Evolutionary conservation across 1,140 invertebrate species (phyloP).

Genomic region (Drosophila lini): DNA sequence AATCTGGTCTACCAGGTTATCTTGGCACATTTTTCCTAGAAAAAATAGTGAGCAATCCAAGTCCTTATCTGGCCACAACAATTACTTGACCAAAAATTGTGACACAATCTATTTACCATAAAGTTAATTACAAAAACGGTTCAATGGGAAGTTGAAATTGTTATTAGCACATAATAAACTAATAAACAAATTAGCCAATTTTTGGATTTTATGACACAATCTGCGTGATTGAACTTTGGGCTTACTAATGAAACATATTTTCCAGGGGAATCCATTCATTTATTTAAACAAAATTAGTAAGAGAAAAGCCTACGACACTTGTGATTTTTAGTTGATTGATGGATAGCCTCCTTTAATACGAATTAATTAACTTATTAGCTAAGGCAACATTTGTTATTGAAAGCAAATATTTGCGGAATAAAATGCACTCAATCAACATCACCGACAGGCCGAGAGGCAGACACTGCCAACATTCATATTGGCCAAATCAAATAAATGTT

Average conservation of each 20-base stretch:
- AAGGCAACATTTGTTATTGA: conserved; percentile 29
- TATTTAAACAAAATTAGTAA: neutral
- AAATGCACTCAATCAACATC: conserved; percentile 68
- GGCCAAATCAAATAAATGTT: conserved; percentile 56
- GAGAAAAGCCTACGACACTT: neutral
- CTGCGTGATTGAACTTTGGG: neutral
- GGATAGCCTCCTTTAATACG: neutral
- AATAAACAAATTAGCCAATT: conserved; percentile 1
- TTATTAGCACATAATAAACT: conserved; percentile 1
- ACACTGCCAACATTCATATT: conserved; percentile 36
- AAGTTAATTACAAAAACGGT: conserved; percentile 19
- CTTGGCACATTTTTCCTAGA: neutral
- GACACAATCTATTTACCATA: conserved; percentile 30
- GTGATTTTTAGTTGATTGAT: conserved; percentile 37
- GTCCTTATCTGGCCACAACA: conserved; percentile 10
- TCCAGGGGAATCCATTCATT: neutral
- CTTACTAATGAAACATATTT: neutral
- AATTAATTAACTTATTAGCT: conserved; percentile 46
- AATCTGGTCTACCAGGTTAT: neutral
- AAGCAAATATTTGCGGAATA: conserved; percentile 39
- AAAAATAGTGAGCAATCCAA: neutral
- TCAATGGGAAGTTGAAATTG: neutral
- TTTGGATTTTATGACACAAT: neutral
- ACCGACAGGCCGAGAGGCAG: conserved; percentile 43
- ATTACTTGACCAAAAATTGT: neutral